A percentile compares a stretch with the other conserved stretches of the same genome.
phyloP scores from a whole-genome alignment of 2,888 invertebrate species.

The Acronicta alni region DNA sequence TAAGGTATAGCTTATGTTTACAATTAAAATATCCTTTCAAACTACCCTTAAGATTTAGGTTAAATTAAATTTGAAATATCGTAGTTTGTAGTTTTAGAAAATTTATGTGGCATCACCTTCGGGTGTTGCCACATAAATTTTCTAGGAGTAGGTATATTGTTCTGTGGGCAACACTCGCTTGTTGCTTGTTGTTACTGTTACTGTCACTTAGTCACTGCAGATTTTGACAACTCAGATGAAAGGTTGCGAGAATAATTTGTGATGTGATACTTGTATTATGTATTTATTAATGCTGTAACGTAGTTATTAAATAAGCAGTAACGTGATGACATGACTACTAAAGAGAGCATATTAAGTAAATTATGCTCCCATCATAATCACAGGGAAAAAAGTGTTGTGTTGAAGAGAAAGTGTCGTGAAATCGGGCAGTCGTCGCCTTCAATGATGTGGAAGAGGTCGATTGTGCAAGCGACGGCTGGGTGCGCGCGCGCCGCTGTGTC shows the following conservation, averaged over 20 bases:
- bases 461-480: conserved; percentile 82
- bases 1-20: too few species aligned
- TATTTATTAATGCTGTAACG: conserved; percentile 36
- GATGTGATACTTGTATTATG: conserved; percentile 46
- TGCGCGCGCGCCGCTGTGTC: conserved; percentile 66
- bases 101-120: too few species aligned
- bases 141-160: too few species aligned
- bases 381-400: conserved; percentile 66
- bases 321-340: conserved; percentile 70
- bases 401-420: conserved; percentile 88
- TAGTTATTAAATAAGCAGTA: conserved; percentile 26
- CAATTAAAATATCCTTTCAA: too few species aligned
- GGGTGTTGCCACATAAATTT: too few species aligned
- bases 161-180: neutral
- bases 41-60: too few species aligned
- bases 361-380: conserved; percentile 66
- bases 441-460: conserved; percentile 88
- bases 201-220: neutral
- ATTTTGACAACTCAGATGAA: conserved; percentile 46
- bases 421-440: conserved; percentile 85
- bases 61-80: too few species aligned
- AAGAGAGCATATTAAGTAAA: conserved; percentile 56
- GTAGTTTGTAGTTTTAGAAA: too few species aligned
- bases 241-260: conserved; percentile 45
- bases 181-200: neutral